Evolutionary conservation across 2,888 invertebrate species (phyloP).

Genomic region (Phortica magna): DNA sequence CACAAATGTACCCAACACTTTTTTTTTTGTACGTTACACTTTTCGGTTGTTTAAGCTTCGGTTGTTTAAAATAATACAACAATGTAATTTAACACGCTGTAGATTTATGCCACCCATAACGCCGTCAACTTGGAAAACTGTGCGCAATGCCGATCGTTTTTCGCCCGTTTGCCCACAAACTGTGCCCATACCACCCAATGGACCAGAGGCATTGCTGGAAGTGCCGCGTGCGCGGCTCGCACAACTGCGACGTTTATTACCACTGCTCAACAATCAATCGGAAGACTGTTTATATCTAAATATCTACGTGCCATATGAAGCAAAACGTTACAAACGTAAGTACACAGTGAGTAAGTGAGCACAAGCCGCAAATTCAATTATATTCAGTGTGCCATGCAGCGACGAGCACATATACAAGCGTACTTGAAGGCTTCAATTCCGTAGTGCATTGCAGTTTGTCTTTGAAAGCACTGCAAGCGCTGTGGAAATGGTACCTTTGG

Average conservation of each 20-base stretch:
- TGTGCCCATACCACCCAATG: conserved; percentile 81
- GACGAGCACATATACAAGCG: conserved; percentile 14
- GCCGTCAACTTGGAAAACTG: conserved; percentile 91
- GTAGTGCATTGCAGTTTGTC: conserved; percentile 96
- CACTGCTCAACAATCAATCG: conserved; percentile 93
- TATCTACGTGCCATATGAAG: conserved; percentile 91
- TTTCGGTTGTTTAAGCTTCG: too few relatives aligned
- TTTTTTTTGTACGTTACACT: too few relatives aligned
- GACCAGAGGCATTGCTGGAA: conserved; percentile 80
- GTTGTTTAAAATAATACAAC: background rate
- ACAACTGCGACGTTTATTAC: conserved; percentile 90
- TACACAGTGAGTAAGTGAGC: conserved; percentile 68
- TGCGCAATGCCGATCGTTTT: conserved; percentile 88
- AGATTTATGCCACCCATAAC: conserved; percentile 97
- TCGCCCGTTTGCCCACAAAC: conserved; percentile 94
- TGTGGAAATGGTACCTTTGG: conserved; percentile 92
- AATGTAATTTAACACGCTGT: conserved; percentile 32
- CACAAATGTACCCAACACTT: too few relatives aligned
- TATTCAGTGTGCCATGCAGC: conserved; percentile 1
- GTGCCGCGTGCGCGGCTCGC: conserved; percentile 91
- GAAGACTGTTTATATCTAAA: conserved; percentile 99
- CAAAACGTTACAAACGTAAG: conserved; percentile 66
- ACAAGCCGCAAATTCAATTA: conserved; percentile 18
- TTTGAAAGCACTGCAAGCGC: conserved; percentile 90
- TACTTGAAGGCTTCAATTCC: conserved; percentile 87